Percentiles rank a stretch among this genome's conserved stretches.
phyloP scores from a whole-genome alignment of 2,797 vertebrate species.

The Pseudochirops cupreus region DNA sequence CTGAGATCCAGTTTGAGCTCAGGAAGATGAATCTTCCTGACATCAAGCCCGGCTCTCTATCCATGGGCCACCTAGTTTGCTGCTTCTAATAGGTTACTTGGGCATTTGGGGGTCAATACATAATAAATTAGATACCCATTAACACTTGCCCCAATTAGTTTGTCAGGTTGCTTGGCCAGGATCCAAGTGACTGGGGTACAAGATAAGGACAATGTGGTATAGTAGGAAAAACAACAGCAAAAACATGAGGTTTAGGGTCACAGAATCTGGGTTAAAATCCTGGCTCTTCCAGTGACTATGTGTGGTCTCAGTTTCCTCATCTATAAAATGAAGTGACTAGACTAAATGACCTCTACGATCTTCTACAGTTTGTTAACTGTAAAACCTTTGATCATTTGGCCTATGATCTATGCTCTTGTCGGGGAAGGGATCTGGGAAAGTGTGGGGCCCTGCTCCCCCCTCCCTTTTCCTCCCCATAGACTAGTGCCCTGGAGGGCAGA shows the following conservation, averaged over 20 bases:
- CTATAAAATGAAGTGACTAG: neutral
- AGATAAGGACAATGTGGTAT: neutral
- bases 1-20: neutral
- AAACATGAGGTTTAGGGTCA: neutral
- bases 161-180: neutral
- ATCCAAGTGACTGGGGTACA: neutral
- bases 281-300: neutral
- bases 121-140: neutral
- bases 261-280: neutral
- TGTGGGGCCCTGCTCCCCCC: no score
- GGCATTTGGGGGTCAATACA: neutral
- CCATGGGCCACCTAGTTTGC: neutral
- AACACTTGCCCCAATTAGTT: neutral
- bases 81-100: neutral
- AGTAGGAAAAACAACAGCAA: neutral
- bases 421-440: neutral
- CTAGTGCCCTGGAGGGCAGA: neutral
- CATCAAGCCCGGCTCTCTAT: neutral
- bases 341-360: neutral
- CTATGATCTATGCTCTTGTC: neutral
- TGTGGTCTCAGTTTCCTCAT: neutral
- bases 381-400: neutral
- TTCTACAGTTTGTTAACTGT: neutral
- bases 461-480: neutral
- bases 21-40: neutral